Evolutionary conservation across 2,113 vertebrate genomes (phyloP).

Genomic region (Suncus etruscus): DNA sequence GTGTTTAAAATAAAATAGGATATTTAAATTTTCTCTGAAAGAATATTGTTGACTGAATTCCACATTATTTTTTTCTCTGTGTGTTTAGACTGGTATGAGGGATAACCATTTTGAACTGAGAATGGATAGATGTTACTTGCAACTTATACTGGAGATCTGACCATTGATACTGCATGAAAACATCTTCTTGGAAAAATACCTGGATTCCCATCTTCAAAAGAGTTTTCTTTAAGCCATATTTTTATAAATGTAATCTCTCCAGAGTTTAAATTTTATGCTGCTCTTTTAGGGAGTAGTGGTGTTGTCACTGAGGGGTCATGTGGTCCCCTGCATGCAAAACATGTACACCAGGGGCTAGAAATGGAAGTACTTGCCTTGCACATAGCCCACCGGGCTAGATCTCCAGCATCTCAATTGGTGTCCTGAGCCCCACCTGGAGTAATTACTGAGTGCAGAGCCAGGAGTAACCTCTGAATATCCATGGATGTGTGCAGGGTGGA

Average conservation of each 20-base stretch:
- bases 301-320: too few species aligned
- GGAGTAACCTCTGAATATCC: too few species aligned
- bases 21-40: constrained; percentile 44
- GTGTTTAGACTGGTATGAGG: background rate
- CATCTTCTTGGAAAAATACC: background rate
- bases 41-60: constrained; percentile 9
- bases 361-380: too few species aligned
- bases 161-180: background rate
- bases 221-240: background rate
- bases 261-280: too few species aligned
- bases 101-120: background rate
- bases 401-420: too few species aligned
- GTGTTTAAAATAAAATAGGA: constrained; percentile 37
- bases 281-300: too few species aligned
- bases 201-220: background rate
- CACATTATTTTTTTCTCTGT: constrained; percentile 19
- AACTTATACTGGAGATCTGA: background rate
- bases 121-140: background rate
- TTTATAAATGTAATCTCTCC: too few species aligned
- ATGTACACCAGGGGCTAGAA: too few species aligned
- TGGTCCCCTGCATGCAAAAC: background rate
- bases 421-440: too few species aligned
- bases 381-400: too few species aligned
- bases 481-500: too few species aligned
- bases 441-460: too few species aligned